Evolutionary conservation across 1,140 invertebrate species (phyloP).

Genomic region (Bombus sibiricus): DNA sequence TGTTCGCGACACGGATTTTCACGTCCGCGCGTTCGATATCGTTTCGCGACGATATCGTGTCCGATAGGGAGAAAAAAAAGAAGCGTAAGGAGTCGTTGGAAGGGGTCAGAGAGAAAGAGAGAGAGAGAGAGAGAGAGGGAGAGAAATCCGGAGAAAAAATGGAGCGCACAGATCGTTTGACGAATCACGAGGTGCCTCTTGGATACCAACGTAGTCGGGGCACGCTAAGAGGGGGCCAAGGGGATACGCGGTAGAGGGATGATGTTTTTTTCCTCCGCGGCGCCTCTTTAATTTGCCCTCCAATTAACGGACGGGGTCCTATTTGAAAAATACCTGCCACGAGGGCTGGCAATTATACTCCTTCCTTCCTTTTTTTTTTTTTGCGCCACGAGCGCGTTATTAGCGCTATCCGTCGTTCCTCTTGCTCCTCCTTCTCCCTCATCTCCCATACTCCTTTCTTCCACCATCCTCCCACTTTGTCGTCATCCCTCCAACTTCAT

Average conservation of each 20-base stretch:
- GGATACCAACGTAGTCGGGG: slow-evolving; percentile 55
- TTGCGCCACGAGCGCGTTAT: slow-evolving; percentile 72
- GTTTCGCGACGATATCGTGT: not conserved
- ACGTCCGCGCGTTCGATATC: not conserved
- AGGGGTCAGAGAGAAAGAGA: not conserved
- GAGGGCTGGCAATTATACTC: slow-evolving; percentile 74
- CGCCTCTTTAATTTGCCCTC: slow-evolving; percentile 75
- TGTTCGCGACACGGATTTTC: not conserved
- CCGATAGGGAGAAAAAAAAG: not conserved
- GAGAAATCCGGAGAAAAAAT: slow-evolving; percentile 54
- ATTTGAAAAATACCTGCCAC: slow-evolving; percentile 72
- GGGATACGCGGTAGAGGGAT: slow-evolving; percentile 42
- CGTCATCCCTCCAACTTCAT: not conserved
- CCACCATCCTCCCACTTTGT: not conserved
- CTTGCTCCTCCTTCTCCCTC: slow-evolving; percentile 27
- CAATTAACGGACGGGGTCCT: slow-evolving; percentile 74
- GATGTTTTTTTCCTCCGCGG: slow-evolving; percentile 70
- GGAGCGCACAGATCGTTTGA: slow-evolving; percentile 65
- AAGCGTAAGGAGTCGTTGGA: not conserved
- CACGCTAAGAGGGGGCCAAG: slow-evolving; percentile 50
- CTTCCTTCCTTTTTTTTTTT: slow-evolving; percentile 70
- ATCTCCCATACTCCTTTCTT: not conserved
- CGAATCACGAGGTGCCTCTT: slow-evolving; percentile 63
- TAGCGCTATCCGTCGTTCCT: slow-evolving; percentile 72
- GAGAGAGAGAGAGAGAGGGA: slow-evolving; percentile 14